Percentiles rank a stretch among this genome's conserved stretches.
phyloP scores from a whole-genome alignment of 2,113 vertebrate genomes.

The Phasianus colchicus region DNA sequence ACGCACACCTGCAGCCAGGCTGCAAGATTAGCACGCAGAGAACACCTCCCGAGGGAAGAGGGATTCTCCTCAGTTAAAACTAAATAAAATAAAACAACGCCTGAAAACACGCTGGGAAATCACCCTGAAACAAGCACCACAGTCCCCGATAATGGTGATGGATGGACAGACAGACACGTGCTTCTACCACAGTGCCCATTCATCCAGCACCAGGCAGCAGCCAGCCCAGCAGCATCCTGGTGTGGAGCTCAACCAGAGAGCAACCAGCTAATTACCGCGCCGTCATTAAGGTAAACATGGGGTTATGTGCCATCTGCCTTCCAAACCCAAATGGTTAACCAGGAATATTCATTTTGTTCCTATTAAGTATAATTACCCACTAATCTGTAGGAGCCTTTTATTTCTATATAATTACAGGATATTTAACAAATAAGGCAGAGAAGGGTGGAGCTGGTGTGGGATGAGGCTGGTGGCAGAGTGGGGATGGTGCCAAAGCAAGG shows the following conservation, averaged over 20 bases:
- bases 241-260: conserved; percentile 18
- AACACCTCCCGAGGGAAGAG: conserved; percentile 3
- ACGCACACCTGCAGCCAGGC: conserved; percentile 28
- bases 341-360: conserved; percentile 80
- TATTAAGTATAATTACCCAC: conserved; percentile 80
- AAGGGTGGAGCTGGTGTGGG: background rate
- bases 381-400: conserved; percentile 74
- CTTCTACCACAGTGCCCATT: background rate
- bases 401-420: conserved; percentile 78
- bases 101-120: conserved; percentile 52
- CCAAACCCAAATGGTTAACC: conserved; percentile 74
- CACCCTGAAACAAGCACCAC: conserved; percentile 57
- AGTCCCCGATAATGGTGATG: conserved; percentile 13
- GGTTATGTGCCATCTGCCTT: conserved; percentile 69
- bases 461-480: background rate
- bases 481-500: accelerated
- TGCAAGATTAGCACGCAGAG: conserved; percentile 62
- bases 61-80: conserved; percentile 30
- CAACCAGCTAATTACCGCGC: conserved; percentile 50
- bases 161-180: background rate
- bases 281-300: conserved; percentile 51
- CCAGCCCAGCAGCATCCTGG: background rate
- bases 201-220: background rate
- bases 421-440: conserved; percentile 67
- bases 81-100: background rate